Conservation (phyloP, 1,140 invertebrate genomes). For the Acyrthosiphon pisum region DNA sequence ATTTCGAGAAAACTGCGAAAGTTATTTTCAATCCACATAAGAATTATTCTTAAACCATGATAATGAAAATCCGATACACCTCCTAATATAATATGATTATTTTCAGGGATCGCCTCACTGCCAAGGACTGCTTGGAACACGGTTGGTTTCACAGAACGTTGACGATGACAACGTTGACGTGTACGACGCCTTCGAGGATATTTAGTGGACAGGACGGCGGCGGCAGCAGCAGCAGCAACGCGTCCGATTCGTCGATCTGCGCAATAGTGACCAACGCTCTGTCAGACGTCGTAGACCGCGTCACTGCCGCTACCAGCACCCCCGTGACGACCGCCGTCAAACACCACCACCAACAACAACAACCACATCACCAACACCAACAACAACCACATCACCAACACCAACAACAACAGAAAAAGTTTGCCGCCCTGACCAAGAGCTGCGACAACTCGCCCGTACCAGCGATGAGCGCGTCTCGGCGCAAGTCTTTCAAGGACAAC, state of each 20-base stretch:
- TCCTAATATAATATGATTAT: not conserved
- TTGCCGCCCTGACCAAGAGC: not conserved
- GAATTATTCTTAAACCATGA: not conserved
- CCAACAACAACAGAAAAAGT: not conserved
- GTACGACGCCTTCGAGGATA: not conserved
- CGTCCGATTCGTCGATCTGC: not conserved
- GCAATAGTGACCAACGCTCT: not conserved
- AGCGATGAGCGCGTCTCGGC: conserved; percentile 59
- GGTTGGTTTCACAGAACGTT: conserved; percentile 66
- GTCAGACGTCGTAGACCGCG: not conserved
- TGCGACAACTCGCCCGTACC: conserved; percentile 44
- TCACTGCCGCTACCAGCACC: not conserved
- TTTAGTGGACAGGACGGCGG: not conserved
- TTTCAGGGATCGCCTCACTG: conserved; percentile 69
- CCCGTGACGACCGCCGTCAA: not conserved
- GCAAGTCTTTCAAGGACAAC: conserved; percentile 65
- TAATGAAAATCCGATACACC: not conserved
- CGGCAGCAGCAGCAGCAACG: not conserved
- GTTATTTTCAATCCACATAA: not conserved
- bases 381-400: not conserved
- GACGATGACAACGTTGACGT: not conserved
- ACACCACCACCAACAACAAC: not conserved
- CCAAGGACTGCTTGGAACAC: conserved; percentile 71
- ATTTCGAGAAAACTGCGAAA: not conserved
- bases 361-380: not conserved